These are phyloP conservation scores for Leucoraja ocellata DNA, from an alignment of 2,797 vertebrate species.

Conservation along the genomic window DNA sequence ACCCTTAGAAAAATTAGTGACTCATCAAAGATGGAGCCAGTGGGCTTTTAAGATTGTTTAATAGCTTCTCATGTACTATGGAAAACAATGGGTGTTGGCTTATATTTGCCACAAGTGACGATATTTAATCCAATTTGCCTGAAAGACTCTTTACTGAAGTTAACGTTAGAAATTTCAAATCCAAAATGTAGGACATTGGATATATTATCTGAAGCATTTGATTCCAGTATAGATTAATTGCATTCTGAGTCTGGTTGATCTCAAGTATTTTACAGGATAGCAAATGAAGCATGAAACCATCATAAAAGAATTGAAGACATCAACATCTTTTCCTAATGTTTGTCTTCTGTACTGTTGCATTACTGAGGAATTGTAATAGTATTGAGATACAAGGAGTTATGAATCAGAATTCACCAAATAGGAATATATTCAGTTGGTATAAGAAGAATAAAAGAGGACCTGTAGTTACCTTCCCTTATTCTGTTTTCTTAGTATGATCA, in stretches of 20 bases:
- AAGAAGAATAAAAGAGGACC: background rate
- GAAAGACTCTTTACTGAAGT: background rate
- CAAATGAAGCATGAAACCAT: background rate
- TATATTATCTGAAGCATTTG: background rate
- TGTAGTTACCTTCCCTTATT: background rate
- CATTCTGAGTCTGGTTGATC: background rate
- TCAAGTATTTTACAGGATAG: background rate
- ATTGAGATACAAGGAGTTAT: background rate
- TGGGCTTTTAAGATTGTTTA: background rate
- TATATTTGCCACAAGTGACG: background rate
- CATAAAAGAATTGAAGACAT: background rate
- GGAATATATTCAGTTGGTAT: background rate
- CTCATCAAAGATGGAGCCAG: background rate
- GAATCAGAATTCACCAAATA: background rate
- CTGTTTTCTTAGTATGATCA: background rate
- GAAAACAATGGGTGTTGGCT: background rate
- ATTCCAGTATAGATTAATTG: background rate
- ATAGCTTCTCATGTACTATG: background rate
- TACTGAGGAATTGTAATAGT: too few relatives aligned
- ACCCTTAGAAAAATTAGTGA: conserved; percentile 42
- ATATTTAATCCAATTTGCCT: background rate
- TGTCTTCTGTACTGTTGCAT: background rate
- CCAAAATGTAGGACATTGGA: background rate
- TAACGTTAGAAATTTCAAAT: background rate
- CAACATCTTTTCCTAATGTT: background rate